Conservation (phyloP, 2,888 invertebrate genomes). For the Parelbella ahira region DNA sequence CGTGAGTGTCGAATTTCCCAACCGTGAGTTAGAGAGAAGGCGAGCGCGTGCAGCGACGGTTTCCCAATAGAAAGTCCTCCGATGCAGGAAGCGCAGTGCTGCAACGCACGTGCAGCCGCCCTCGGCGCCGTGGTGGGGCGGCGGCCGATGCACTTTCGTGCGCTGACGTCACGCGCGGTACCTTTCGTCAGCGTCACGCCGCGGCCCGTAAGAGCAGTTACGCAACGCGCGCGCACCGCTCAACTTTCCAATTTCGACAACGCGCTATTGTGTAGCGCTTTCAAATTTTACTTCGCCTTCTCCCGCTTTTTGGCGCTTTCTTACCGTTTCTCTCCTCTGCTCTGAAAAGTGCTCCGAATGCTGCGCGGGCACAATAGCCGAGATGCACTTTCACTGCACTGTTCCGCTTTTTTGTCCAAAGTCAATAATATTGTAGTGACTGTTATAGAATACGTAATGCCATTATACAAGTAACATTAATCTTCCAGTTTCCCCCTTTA, state of each 20-base stretch:
- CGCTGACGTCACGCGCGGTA: constrained; percentile 70
- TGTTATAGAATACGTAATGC: constrained; percentile 16
- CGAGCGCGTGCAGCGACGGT: constrained; percentile 52
- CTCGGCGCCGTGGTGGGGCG: constrained; percentile 46
- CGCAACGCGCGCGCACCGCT: constrained; percentile 73
- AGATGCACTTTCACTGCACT: constrained; percentile 72
- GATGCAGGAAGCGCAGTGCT: constrained; percentile 69
- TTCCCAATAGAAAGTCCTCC: constrained; percentile 79
- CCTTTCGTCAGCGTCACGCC: constrained; percentile 76
- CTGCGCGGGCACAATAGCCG: constrained; percentile 54
- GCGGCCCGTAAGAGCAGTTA: constrained; percentile 73
- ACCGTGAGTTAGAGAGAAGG: constrained; percentile 52
- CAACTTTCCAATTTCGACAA: constrained; percentile 81
- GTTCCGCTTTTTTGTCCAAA: constrained; percentile 23
- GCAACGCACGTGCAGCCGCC: constrained; percentile 44
- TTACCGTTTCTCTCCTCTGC: constrained; percentile 68
- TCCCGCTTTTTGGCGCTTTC: constrained; percentile 70
- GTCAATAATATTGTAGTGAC: constrained; percentile 12
- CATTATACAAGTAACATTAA: too few species aligned
- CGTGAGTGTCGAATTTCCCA: constrained; percentile 72
- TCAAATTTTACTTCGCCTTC: constrained; percentile 76
- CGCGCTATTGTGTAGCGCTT: constrained; percentile 79
- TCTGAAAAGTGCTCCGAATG: constrained; percentile 76
- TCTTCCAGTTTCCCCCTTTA: too few species aligned
- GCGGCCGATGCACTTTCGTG: constrained; percentile 78